phyloP scores from a whole-genome alignment of 2,888 invertebrate genomes.

The Agrotis exclamationis region DNA sequence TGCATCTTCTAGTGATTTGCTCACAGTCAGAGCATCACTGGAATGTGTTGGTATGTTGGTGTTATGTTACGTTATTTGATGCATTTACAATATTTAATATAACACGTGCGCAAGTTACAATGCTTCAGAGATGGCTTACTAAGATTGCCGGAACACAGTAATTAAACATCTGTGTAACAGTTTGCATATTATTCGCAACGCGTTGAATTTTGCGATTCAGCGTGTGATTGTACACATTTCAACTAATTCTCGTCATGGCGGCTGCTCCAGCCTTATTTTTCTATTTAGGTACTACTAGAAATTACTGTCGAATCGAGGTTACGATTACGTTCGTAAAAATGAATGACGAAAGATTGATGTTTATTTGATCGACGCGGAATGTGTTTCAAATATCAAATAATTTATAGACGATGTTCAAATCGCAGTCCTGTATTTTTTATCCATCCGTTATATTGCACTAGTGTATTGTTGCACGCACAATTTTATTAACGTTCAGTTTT shows the following conservation, averaged over 20 bases:
- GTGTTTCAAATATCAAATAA: conserved; percentile 64
- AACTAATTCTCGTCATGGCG: conserved; percentile 59
- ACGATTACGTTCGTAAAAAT: conserved; percentile 63
- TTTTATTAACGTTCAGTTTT: conserved; percentile 32
- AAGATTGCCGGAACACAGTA: conserved; percentile 67
- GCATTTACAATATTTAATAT: conserved; percentile 56
- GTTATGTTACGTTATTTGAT: conserved; percentile 47
- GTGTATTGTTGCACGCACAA: conserved; percentile 40
- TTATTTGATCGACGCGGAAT: conserved; percentile 71
- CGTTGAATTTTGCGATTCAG: conserved; percentile 53
- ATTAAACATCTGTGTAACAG: conserved; percentile 63
- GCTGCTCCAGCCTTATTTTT: conserved; percentile 56
- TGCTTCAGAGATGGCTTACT: conserved; percentile 73
- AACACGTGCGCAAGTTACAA: conserved; percentile 60
- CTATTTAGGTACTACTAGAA: conserved; percentile 37
- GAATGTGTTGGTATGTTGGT: conserved; percentile 18
- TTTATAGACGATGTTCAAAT: conserved; percentile 66
- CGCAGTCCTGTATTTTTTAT: conserved; percentile 57
- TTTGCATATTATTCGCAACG: conserved; percentile 49
- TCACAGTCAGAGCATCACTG: conserved; percentile 15
- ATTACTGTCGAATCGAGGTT: conserved; percentile 61
- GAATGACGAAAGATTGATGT: conserved; percentile 71
- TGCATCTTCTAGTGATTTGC: conserved; percentile 30
- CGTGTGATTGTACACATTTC: conserved; percentile 56
- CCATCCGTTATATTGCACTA: conserved; percentile 52